Base-by-base conservation (phyloP, 1,140 invertebrate species). In the Zaprionus africanus region DNA sequence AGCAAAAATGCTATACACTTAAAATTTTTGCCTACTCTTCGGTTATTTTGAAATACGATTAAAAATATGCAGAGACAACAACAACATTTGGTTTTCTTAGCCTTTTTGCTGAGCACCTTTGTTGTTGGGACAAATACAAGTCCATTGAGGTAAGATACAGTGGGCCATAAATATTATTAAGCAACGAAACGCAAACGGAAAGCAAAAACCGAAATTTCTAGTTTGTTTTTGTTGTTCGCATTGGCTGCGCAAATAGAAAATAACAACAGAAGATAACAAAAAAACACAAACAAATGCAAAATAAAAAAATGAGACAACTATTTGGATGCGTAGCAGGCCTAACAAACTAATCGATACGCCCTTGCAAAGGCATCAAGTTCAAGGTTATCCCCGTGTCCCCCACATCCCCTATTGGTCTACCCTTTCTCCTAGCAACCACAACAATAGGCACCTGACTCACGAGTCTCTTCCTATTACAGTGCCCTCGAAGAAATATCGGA, bases 291-390 rank as follows among this genome's bases (percentile, higher is more conserved):
- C 54, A 24, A 65, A 73, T 46, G 2, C 13, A 24, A 56, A 24
- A 17, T 9, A 13, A 36, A 4, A 46, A 73, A 26, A 73, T 41
- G 17, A 51, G 58, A 38, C n/a, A 46, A 17, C 41, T 46, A 46
- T 3, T 46, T 46, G n/a, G n/a, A 46, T 46, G n/a, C 5, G n/a
- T 17, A 9, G 41, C n/a, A 17, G 19, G 17, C 49, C 11, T 22
- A 28, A 31, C 31, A 19, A 75, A 38, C 31, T n/a, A 75, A 75
- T 75, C 72, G 41, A 75, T 75, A 75, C 7, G 64, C 57, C 43
- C 59, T 51, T 57, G 66, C 2, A 36, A 69, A 53, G 26, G 53
- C 57, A 12, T 38, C 57, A 78, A 78, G 76, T 78, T 78, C 76
- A 78, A 78, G 76, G 76, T 75, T 78, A 59, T 51, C 36, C 38